Conservation (phyloP, 2,888 invertebrate species). For the Meandrusa payeni region DNA sequence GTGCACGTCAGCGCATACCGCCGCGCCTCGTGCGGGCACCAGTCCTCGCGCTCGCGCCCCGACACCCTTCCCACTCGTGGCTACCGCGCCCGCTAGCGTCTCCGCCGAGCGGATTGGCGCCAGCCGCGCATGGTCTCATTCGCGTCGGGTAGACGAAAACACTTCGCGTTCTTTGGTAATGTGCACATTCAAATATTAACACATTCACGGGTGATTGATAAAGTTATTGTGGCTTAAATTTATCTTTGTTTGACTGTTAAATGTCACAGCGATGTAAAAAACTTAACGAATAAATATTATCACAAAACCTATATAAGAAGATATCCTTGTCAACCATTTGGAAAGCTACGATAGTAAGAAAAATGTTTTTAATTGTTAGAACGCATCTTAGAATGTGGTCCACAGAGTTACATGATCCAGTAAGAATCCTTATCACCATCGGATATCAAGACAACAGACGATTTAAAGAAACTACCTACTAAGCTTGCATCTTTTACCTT, state of each 20-base stretch:
- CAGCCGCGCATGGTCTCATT: slow-evolving; percentile 70
- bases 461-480: no score
- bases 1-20: slow-evolving; percentile 78
- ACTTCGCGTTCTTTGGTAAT: slow-evolving; percentile 27
- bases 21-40: slow-evolving; percentile 78
- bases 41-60: slow-evolving; percentile 77
- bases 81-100: slow-evolving; percentile 58
- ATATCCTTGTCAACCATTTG: slow-evolving; percentile 9
- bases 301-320: neutral
- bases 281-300: neutral
- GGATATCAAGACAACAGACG: no score
- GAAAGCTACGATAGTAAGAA: no score
- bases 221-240: neutral
- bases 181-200: slow-evolving; percentile 6
- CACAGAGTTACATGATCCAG: no score
- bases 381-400: no score
- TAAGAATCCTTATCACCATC: no score
- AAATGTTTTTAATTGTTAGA: no score
- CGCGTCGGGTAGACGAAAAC: slow-evolving; percentile 41
- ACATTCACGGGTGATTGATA: neutral
- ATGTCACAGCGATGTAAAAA: neutral
- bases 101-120: slow-evolving; percentile 58
- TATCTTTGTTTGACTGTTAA: neutral
- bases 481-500: no score
- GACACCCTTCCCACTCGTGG: slow-evolving; percentile 72